Conservation (phyloP, 2,888 invertebrate genomes). For the Amblyjoppa fuscipennis region DNA sequence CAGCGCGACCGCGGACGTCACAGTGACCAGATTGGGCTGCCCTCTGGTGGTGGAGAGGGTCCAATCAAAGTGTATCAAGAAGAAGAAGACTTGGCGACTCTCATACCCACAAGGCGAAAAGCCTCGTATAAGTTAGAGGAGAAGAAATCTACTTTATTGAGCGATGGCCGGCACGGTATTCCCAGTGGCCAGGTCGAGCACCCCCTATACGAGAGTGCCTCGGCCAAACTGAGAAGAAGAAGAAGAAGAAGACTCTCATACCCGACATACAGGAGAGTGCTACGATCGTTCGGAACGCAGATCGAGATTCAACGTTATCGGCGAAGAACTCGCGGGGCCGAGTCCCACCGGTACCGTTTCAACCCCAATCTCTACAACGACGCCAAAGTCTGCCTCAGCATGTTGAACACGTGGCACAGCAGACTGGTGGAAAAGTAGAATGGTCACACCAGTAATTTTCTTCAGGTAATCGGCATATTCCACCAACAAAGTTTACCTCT, state of each 20-base stretch:
- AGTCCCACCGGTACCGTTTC: conserved; percentile 87
- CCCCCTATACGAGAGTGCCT: too few relatives aligned
- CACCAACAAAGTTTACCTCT: background rate
- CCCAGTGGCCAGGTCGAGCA: too few relatives aligned
- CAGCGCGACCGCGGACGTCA: too few relatives aligned
- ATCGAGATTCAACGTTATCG: conserved; percentile 74
- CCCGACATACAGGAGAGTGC: conserved; percentile 95
- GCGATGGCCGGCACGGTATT: too few relatives aligned
- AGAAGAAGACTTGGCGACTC: too few relatives aligned
- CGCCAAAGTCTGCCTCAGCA: conserved; percentile 97
- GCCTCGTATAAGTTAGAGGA: too few relatives aligned
- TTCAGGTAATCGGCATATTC: conserved; percentile 87
- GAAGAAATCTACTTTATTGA: too few relatives aligned
- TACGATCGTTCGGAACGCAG: conserved; percentile 86
- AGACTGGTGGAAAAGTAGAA: conserved; percentile 99
- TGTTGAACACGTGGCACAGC: conserved; percentile 98
- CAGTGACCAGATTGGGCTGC: too few relatives aligned
- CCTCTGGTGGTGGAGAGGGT: too few relatives aligned
- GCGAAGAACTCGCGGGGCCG: conserved; percentile 82
- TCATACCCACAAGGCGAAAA: too few relatives aligned
- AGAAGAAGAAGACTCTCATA: conserved; percentile 87
- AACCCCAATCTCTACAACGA: conserved; percentile 98
- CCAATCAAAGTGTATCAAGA: too few relatives aligned
- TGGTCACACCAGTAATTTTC: conserved; percentile 96
- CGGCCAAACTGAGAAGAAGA: too few relatives aligned